Evolutionary conservation across 1,140 invertebrate species (phyloP), one percentile per base, ranked within the genome.

Genomic region (Zaprionus tsacasi): DNA sequence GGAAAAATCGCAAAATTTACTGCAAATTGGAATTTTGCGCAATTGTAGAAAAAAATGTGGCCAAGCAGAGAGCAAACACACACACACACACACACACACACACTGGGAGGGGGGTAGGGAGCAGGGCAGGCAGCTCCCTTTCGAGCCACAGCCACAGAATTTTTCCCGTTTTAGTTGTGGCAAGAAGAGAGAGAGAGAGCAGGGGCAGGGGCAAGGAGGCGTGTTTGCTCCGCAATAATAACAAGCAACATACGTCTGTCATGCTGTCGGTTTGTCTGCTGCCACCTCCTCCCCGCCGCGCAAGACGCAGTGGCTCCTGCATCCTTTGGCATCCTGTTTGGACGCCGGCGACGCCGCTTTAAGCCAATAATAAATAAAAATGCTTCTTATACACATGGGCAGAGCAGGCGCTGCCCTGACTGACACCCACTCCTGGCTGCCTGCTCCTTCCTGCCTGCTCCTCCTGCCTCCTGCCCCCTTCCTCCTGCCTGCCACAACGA

Each of bases 11-110:
- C 87, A 92, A 92, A 92, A 92, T 92, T 92, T 92, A 92, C 91
- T 92, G 91, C 91, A 92, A 92, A 92, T 92, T 92, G 91, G 91
- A 92, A 91, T 91, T 91, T 91, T 91, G 90, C 90, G 89, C 89
- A 91, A 91, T 91, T 91, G 81, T 91, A 91, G 85, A 91, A 85
- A 88, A 87, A 80, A 89, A 83, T 55, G 27, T 30, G 60, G 68
- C 43, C 35, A 78, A 78, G 56, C 61, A 78, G 57, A 78, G 35
- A 58, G 54, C 45, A 50, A 3, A 30, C 27, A 30, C 27, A 30
- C 27, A 30, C 25, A 27, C 25, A 27, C 25, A 27, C 25, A 27
- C 25, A 27, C 25, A 27, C 25, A 27, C 25, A 27, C 25, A 27
- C 25, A 27, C 25, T 2, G 2, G 4, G 25, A 27, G 17, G 25